Base-by-base conservation (phyloP, 2,888 invertebrate species). In the Tinea semifulvella region DNA sequence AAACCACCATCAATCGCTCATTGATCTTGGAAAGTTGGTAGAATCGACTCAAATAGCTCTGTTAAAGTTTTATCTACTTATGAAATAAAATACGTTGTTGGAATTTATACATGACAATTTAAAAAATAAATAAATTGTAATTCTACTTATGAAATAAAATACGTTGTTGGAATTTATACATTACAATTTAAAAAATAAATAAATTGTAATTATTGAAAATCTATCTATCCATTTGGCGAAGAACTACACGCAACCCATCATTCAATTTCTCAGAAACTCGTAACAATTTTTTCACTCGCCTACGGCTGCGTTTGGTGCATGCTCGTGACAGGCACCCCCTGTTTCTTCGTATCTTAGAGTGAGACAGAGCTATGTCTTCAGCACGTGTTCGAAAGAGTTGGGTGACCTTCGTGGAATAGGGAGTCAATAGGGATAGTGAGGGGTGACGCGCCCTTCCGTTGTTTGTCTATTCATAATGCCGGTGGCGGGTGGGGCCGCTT, bases 381-480 rank as follows among this genome's bases (percentile, higher is more conserved):
- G 2, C 2, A n/a, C 10, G 38, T 26, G 60, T 55, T 49, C 53
- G 62, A 71, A 52, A 45, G 56, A 49, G 70, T 75, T 18, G 46
- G 51, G 43, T 39, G 42, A 54, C 57, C 52, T 58, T 63, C 59
- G 63, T 66, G 68, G 65, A 65, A 61, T 68, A 69, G 72, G 75
- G 76, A 57, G 64, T 60, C 63, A 65, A 75, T 73, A 76, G 75
- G n/a, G n/a, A 75, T 74, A 71, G 65, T 60, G 57, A 61, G 68
- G 77, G 77, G 79, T 75, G 72, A 61, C 55, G 63, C 71, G 65
- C 76, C 76, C 76, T 68, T 60, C 57, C 52, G 36, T 36, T 36
- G 36, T 36, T 52, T 53, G 61, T 67, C 66, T 65, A 68, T 69
- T 63, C 62, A 66, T 58, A 59, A 52, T 53, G 63, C 69, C 66